Evolutionary conservation across 2,113 vertebrate genomes (phyloP), one percentile per base, ranked within the genome.

Genomic region (Podarcis muralis): DNA sequence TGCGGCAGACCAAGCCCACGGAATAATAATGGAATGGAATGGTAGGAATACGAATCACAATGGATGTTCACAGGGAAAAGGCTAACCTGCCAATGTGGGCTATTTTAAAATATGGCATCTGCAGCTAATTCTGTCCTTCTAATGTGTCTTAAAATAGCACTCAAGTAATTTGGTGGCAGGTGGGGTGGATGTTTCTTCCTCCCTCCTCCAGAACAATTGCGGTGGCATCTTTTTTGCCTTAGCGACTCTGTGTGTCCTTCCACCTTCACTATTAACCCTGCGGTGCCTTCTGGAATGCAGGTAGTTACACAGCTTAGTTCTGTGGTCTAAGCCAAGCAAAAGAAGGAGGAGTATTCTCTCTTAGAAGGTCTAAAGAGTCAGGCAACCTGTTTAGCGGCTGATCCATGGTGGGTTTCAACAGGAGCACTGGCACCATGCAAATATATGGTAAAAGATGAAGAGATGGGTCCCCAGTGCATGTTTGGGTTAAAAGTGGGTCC

Each of bases 31-130:
- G 66, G 32, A 32, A 62, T 68, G 25, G 66, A 23, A 85, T 30
- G 12, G 48, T 15, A 20, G 48, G 62, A 59, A 72, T 88, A 92
- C 87, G 40, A 81, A 84, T 92, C 93, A 88, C 25, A 89, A 1
- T 86, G 91, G 92, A 85, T 90, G 78, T 87, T 94, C 92, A 91
- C 75, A 81, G 92, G 57, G 69, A 88, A 95, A 95, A 94, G 89
- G 94, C 94, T 93, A 93, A 95, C 91, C 88, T 93, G 94, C 95
- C 79, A 85, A 12, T 66, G 32, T 48, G 82, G 91, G 57, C 92
- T 96, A 96, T 97, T 97, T 96, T 96, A 95, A 93, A 94, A 96
- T n/a, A 91, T 94, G 93, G 15, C 91, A 95, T 94, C 96, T 96
- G 93, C 95, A 96, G 96, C 88, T 90, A 87, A 88, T 83, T 88